A percentile compares a stretch with the other conserved stretches of the same genome.
These are phyloP conservation scores for Alosa sapidissima DNA, from an alignment of 2,797 vertebrate genomes.

Conservation along the genomic window DNA sequence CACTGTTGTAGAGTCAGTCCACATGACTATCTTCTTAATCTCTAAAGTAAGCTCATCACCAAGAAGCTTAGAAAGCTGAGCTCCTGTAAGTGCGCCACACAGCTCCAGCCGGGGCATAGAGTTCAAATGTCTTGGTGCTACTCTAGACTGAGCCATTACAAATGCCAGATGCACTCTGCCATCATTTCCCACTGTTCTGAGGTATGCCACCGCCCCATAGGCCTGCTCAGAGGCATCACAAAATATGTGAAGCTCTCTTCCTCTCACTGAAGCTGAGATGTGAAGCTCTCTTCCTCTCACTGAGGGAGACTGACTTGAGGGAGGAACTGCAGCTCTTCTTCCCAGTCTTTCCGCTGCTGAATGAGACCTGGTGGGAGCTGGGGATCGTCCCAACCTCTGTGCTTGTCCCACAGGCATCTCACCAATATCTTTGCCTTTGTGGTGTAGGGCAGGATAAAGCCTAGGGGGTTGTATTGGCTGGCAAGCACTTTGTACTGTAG, in stretches of 20 bases:
- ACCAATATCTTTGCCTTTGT: too few species aligned
- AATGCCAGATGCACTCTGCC: slow-evolving; percentile 3
- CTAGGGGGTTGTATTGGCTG: too few species aligned
- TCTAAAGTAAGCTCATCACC: slow-evolving; percentile 2
- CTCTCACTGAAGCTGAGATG: background rate
- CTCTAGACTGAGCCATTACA: slow-evolving; percentile 16
- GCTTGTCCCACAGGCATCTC: too few species aligned
- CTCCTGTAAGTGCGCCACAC: background rate
- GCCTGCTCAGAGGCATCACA: background rate
- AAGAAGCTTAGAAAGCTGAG: slow-evolving; percentile 30
- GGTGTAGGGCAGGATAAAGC: too few species aligned
- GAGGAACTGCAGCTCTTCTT: too few species aligned
- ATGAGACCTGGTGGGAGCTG: too few species aligned
- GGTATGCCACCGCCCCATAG: background rate
- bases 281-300: background rate
- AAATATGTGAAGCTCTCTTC: background rate
- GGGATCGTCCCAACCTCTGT: too few species aligned
- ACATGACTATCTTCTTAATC: too few species aligned
- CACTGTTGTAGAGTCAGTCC: too few species aligned
- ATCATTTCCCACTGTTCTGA: background rate
- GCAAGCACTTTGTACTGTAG: background rate
- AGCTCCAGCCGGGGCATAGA: slow-evolving; percentile 36
- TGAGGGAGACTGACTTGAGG: background rate
- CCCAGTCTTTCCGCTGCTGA: too few species aligned
- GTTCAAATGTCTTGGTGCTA: slow-evolving; percentile 14